Base-by-base conservation (phyloP, 35 echinoderm and acorn worm species). In the Eucidaris tribuloides region DNA sequence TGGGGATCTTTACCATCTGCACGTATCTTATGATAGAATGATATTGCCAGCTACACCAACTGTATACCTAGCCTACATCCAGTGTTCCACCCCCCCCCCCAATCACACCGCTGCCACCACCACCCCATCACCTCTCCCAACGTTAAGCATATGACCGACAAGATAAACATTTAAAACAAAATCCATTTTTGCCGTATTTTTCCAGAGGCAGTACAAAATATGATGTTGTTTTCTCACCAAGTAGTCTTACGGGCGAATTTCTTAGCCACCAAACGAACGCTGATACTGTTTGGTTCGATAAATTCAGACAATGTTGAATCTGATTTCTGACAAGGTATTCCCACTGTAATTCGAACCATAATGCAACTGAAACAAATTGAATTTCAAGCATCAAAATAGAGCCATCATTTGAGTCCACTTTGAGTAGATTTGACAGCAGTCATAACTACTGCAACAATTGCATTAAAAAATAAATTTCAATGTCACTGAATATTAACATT, bases 301-400 rank as follows among this genome's bases (percentile, higher is more conserved):
- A 27, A n/a, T 42, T 38, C 34, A 40, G 68, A 74, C 68, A 44
- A 74, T 74, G 68, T 74, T 74, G 29, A 36, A 40, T 40, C 7
- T 44, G 68, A 74, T 40, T 40, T 74, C 37, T 74, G 68, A 74
- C 68, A 17, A 7, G 35, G 44, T 42, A 74, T 74, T 74, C 68
- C 68, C 68, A 24, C 35, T 42, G 68, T 74, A 74, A 74, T 74
- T 33, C 35, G 40, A 74, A 33, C 68, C 68, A 74, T 19, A 74
- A 74, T 74, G 68, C 68, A 74, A 74, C 68, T 74, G 68, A 74
- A 74, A 74, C 68, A 74, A 74, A 74, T 74, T 74, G 68, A 44
- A 40, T 74, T 74, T 38, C 68, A 44, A n/a, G n/a, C n/a, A n/a
- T n/a, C n/a, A n/a, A n/a, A n/a, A n/a, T n/a, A n/a, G n/a, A n/a